Conservation (phyloP, 2,888 invertebrate genomes). For the Habrosyne pyritoides region DNA sequence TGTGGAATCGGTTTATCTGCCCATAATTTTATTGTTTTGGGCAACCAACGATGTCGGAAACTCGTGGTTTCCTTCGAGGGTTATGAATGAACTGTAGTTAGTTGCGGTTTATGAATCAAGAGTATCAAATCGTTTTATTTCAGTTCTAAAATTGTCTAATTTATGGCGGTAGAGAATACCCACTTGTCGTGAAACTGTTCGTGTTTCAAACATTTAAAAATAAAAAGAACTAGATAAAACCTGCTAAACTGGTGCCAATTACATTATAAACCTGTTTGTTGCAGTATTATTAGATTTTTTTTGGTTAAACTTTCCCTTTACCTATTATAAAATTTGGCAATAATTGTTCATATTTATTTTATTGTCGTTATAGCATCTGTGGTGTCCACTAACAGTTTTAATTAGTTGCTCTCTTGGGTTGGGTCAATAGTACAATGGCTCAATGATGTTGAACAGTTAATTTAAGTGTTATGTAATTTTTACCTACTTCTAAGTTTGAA, state of each 20-base stretch:
- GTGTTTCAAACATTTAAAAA: no score
- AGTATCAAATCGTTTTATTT: background rate
- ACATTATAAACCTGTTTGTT: background rate
- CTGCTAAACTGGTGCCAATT: background rate
- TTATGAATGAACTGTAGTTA: background rate
- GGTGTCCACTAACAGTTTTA: background rate
- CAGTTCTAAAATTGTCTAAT: no score
- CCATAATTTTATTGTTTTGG: conserved; percentile 24
- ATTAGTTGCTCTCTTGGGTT: background rate
- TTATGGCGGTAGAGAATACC: no score
- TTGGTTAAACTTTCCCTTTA: background rate
- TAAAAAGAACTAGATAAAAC: no score
- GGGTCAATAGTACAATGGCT: background rate
- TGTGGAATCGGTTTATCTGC: conserved; percentile 10
- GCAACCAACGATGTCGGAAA: conserved; percentile 13
- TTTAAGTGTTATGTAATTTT: background rate
- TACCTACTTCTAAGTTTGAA: no score
- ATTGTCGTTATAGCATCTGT: background rate
- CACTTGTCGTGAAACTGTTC: no score
- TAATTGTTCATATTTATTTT: background rate
- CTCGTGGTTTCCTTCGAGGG: background rate
- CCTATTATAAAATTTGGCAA: background rate
- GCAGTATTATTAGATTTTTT: background rate
- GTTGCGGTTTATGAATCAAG: background rate
- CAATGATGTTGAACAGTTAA: background rate